These are phyloP conservation scores for Drosophila melanosoma DNA, from an alignment of 2,888 invertebrate genomes.

Conservation along the genomic window DNA sequence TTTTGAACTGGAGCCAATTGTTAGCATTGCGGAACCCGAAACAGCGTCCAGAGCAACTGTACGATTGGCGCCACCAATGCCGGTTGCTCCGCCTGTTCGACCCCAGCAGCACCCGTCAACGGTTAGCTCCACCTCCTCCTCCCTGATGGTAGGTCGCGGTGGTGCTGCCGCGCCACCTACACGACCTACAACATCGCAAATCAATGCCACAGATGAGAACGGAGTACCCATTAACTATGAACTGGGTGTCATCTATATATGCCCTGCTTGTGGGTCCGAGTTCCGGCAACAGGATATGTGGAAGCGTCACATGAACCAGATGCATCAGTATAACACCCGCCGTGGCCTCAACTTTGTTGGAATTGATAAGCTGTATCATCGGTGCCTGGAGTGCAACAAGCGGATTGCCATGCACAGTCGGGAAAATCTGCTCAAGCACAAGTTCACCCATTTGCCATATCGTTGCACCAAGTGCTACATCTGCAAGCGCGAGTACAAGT, in stretches of 20 bases:
- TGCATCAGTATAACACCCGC: constrained; percentile 79
- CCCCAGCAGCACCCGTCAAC: constrained; percentile 35
- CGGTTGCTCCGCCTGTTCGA: constrained; percentile 37
- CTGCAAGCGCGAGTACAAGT: constrained; percentile 81
- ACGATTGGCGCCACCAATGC: constrained; percentile 41
- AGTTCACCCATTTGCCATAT: constrained; percentile 82
- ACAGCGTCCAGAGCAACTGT: constrained; percentile 7
- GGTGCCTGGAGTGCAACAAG: constrained; percentile 80
- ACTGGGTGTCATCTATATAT: constrained; percentile 80
- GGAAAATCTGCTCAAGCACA: constrained; percentile 81
- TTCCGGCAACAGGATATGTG: constrained; percentile 78
- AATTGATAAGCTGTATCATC: constrained; percentile 81
- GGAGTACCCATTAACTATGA: constrained; percentile 77
- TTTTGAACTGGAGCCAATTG: constrained; percentile 70
- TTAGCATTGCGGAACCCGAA: constrained; percentile 49
- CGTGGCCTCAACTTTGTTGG: constrained; percentile 79
- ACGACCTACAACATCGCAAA: constrained; percentile 68
- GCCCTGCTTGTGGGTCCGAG: constrained; percentile 80
- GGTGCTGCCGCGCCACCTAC: constrained; percentile 9
- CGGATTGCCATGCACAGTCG: constrained; percentile 83
- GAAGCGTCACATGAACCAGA: constrained; percentile 80
- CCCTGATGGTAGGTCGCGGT: constrained; percentile 9
- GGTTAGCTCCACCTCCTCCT: constrained; percentile 27
- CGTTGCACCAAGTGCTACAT: constrained; percentile 81
- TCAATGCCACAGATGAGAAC: constrained; percentile 72